Conservation (phyloP, 2,113 vertebrate genomes). For the Actenoides lindsayi region DNA sequence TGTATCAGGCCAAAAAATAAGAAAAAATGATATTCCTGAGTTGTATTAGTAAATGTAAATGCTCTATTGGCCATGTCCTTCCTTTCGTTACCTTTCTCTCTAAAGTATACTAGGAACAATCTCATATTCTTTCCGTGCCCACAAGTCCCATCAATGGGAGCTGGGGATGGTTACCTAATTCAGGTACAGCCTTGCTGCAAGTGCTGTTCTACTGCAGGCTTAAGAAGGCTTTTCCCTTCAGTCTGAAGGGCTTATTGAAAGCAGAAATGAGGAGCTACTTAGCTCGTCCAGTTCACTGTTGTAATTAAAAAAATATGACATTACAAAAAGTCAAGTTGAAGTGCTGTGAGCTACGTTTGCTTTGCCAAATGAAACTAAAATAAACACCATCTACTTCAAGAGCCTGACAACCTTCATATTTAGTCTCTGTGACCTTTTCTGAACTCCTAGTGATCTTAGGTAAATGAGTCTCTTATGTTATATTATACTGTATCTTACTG, state of each 20-base stretch:
- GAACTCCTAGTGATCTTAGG: neutral
- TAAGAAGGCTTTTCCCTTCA: neutral
- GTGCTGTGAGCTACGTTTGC: neutral
- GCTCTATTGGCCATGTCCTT: neutral
- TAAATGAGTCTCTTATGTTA: neutral
- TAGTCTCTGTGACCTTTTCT: neutral
- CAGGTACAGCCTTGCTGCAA: neutral
- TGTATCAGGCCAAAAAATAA: neutral
- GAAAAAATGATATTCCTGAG: neutral
- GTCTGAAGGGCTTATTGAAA: neutral
- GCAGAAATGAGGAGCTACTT: neutral
- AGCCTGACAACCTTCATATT: neutral
- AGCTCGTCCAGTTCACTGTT: neutral
- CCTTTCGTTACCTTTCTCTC: neutral
- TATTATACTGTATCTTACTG: neutral
- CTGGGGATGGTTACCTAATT: neutral
- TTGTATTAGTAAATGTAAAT: neutral
- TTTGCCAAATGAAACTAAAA: neutral
- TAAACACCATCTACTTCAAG: neutral
- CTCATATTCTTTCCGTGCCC: neutral
- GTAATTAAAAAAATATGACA: neutral
- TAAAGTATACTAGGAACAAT: neutral
- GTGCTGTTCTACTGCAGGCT: neutral
- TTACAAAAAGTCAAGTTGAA: neutral
- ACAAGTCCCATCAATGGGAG: neutral